Evolutionary conservation across 1,140 invertebrate genomes (phyloP).

Genomic region (Leptinotarsa texana): DNA sequence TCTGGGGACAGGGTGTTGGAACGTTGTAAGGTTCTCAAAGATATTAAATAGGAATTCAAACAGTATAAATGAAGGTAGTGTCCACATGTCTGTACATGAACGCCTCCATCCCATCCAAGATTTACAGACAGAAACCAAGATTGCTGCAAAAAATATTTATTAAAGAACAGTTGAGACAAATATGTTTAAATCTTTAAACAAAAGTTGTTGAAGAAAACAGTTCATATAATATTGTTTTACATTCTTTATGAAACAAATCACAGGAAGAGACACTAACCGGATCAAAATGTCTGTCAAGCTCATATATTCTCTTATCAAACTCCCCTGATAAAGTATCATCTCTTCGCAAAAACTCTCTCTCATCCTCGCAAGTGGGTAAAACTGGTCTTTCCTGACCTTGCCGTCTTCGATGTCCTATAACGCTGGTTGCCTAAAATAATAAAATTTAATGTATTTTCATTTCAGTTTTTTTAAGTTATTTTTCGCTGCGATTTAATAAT

Average conservation of each 20-base stretch:
- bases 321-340: constrained; percentile 67
- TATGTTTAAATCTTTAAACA: too few species aligned
- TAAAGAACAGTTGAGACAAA: too few species aligned
- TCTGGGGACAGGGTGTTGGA: constrained; percentile 75
- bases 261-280: constrained; percentile 58
- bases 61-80: constrained; percentile 95
- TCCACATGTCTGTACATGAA: constrained; percentile 94
- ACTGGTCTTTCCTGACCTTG: constrained; percentile 61
- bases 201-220: too few species aligned
- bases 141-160: constrained; percentile 50
- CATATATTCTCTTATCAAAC: constrained; percentile 71
- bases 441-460: not conserved
- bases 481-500: too few species aligned
- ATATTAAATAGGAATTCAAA: constrained; percentile 84
- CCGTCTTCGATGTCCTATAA: constrained; percentile 74
- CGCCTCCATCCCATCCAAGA: constrained; percentile 89
- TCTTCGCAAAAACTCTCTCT: constrained; percentile 58
- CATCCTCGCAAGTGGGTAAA: constrained; percentile 71
- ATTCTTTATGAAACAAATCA: not conserved
- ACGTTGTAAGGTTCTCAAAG: constrained; percentile 75
- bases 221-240: too few species aligned
- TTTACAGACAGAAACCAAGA: constrained; percentile 86
- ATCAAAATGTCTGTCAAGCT: constrained; percentile 74
- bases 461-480: not conserved
- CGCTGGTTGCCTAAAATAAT: constrained; percentile 67